Base-by-base conservation (phyloP, 2,888 invertebrate genomes). In the Lithosia quadra region DNA sequence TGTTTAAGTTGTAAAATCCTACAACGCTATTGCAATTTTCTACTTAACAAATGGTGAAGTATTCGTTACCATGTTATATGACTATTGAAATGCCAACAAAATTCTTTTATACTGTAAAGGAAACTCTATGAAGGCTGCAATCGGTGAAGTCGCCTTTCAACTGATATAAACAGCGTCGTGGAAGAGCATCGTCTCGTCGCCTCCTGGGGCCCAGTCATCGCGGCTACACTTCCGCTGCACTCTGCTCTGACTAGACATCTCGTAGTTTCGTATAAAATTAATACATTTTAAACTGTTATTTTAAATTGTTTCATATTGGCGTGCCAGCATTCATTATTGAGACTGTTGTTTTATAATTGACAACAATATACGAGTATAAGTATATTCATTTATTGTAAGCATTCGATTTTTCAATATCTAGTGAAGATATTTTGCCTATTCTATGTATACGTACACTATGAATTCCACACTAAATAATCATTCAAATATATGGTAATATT, bases 131-230 rank as follows among this genome's bases (percentile, higher is more conserved):
- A 90, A 86, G 79, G 86, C 83, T 85, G 80, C 84, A 89, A 90
- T 90, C 90, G 86, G 87, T 86, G 91, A 86, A 91, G 88, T 90
- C 87, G 86, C 81, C 85, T 88, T 86, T 88, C 88, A 85, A 91
- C 90, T 89, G 92, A 94, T 93, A 92, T 88, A 91, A 91, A 89
- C 88, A 89, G 87, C 83, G 82, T 36, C 59, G 71, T 64, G 70
- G 68, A 68, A 74, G 72, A 76, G 74, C 77, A 67, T 69, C 74
- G 72, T 80, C 69, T 78, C 74, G 75, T 75, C 80, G 83, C 84
- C 77, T 75, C 80, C 77, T 84, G 76, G 77, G 24, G 72, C 80
- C 78, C 79, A 84, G 88, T 82, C 88, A 84, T 86, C 87, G 84
- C 78, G 70, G 77, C 84, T 79, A 83, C 85, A 84, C 88, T 92